These are phyloP conservation scores for Limnephilus auricula DNA, from an alignment of 2,888 invertebrate genomes.

Conservation along the genomic window DNA sequence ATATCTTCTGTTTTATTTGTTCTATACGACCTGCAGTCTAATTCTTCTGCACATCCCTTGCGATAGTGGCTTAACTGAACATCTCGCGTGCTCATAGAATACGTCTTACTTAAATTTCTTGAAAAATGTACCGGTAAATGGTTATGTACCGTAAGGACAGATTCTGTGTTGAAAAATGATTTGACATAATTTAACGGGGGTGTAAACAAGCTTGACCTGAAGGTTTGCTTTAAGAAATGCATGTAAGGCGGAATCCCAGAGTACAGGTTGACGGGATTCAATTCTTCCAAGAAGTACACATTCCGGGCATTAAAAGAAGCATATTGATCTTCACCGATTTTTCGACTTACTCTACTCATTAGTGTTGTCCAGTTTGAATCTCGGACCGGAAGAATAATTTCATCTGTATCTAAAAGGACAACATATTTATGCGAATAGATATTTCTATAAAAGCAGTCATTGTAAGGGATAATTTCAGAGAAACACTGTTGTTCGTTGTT, in stretches of 20 bases:
- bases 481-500: conserved; percentile 95
- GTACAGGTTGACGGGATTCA: conserved; percentile 39
- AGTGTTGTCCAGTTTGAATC: conserved; percentile 86
- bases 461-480: conserved; percentile 96
- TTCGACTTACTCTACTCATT: conserved; percentile 84
- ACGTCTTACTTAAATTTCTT: conserved; percentile 75
- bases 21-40: conserved; percentile 87
- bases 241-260: conserved; percentile 83
- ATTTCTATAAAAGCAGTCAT: conserved; percentile 91
- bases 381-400: conserved; percentile 93
- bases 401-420: conserved; percentile 93
- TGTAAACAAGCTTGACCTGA: conserved; percentile 91
- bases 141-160: conserved; percentile 92
- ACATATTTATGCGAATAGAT: conserved; percentile 82
- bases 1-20: conserved; percentile 85
- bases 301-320: conserved; percentile 93
- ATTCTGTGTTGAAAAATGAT: conserved; percentile 94
- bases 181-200: conserved; percentile 95
- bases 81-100: conserved; percentile 87
- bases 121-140: conserved; percentile 90
- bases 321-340: conserved; percentile 81
- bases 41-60: conserved; percentile 91
- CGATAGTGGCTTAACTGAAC: conserved; percentile 96
- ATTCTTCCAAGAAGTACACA: conserved; percentile 85
- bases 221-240: conserved; percentile 88